These are phyloP conservation scores for Pomacea canaliculata DNA, from an alignment of 2,888 invertebrate genomes.

Conservation along the genomic window DNA sequence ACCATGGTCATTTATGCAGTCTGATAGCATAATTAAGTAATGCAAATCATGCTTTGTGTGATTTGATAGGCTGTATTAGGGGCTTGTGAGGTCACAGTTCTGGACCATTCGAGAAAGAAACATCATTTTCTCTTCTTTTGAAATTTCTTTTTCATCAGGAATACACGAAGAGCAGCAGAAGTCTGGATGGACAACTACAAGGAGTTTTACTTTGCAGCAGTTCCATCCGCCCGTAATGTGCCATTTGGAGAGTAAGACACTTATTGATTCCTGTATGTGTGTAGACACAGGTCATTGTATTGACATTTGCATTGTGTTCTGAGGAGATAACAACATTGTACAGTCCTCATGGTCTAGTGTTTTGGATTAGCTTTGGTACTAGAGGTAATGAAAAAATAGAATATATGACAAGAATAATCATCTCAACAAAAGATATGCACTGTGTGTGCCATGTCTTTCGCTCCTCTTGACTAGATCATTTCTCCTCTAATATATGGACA, in stretches of 20 bases:
- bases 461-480: no score
- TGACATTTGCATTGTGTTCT: background rate
- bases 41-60: no score
- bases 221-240: constrained; percentile 74
- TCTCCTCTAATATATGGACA: no score
- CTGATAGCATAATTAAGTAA: no score
- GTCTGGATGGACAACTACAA: constrained; percentile 99
- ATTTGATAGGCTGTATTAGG: no score
- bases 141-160: constrained; percentile 70
- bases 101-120: no score
- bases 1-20: no score
- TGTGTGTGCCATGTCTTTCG: no score
- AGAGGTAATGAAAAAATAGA: no score
- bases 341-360: background rate
- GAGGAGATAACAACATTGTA: background rate
- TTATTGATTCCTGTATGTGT: background rate
- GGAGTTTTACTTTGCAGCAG: constrained; percentile 92
- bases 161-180: constrained; percentile 96
- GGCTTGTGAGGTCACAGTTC: no score
- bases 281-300: background rate
- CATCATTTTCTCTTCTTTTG: background rate
- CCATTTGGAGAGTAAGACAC: constrained; percentile 71
- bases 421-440: no score
- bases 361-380: background rate
- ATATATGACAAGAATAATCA: no score